Evolutionary conservation across 2,113 vertebrate genomes (phyloP).

Genomic region (Crotalus viridis): DNA sequence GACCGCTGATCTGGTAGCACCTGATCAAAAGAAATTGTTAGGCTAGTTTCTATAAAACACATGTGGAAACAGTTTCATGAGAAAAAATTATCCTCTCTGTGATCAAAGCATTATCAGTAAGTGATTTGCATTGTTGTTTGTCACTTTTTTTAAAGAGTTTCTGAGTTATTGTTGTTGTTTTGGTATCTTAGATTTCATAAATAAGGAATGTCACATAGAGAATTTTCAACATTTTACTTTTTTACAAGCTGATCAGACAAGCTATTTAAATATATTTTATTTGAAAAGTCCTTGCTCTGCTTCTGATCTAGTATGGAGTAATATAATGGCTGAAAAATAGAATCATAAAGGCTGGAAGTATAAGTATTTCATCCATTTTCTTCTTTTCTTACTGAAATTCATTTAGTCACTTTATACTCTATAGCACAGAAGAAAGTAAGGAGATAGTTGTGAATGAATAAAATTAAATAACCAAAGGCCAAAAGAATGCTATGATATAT

Average conservation of each 20-base stretch:
- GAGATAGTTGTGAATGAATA: not conserved
- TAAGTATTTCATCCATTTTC: not conserved
- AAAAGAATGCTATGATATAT: not conserved
- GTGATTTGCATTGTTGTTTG: not conserved
- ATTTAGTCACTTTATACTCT: not conserved
- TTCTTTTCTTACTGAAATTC: not conserved
- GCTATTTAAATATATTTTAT: not conserved
- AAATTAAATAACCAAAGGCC: not conserved
- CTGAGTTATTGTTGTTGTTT: not conserved
- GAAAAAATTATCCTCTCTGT: not conserved
- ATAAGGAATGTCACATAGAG: not conserved
- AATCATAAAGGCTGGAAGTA: not conserved
- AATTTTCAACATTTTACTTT: not conserved
- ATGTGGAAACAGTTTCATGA: constrained; percentile 3
- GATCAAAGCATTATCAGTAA: not conserved
- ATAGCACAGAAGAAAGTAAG: not conserved
- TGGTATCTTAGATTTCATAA: not conserved
- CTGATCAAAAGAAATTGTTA: not conserved
- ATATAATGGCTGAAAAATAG: not conserved
- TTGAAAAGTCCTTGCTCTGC: not conserved
- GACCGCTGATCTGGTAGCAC: not conserved
- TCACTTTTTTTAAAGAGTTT: not conserved
- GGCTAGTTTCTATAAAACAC: not conserved
- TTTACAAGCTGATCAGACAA: not conserved
- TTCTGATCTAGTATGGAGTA: not conserved